Percentiles rank a stretch among this genome's conserved stretches.
Evolutionary conservation across 2,888 invertebrate species (phyloP).

Genomic region (Apamea crenata): DNA sequence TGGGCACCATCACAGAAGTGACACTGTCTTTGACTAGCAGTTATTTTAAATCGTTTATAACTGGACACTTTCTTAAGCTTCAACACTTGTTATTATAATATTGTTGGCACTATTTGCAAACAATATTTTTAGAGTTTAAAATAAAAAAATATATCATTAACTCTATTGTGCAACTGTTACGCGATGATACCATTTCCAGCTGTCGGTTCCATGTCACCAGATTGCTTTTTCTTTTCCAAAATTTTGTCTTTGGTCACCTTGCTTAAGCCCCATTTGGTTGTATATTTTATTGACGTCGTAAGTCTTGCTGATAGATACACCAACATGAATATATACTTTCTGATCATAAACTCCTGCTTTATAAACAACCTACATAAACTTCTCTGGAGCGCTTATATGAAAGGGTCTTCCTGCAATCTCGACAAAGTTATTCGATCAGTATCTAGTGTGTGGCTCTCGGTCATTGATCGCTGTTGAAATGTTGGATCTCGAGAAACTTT

Average conservation of each 20-base stretch:
- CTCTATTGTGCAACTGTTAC: not conserved
- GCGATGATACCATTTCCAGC: not conserved
- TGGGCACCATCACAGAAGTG: no score
- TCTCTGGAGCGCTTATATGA: slow-evolving; percentile 4
- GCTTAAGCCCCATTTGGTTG: not conserved
- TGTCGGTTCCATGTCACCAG: not conserved
- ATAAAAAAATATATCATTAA: not conserved
- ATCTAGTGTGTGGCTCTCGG: slow-evolving; percentile 7
- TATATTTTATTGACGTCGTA: not conserved
- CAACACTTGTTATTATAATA: not conserved
- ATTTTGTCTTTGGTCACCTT: not conserved
- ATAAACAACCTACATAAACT: slow-evolving; percentile 24
- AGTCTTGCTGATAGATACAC: not conserved
- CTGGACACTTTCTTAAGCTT: not conserved
- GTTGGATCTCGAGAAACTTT: not conserved
- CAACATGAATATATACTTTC: slow-evolving; percentile 2
- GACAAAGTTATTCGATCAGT: slow-evolving; percentile 36
- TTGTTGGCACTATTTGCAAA: not conserved
- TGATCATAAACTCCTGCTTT: slow-evolving; percentile 7
- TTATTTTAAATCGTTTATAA: not conserved
- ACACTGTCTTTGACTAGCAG: not conserved
- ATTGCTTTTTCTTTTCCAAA: not conserved
- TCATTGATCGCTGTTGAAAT: slow-evolving; percentile 20
- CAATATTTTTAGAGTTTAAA: not conserved
- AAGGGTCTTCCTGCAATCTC: slow-evolving; percentile 26